Percentiles rank a stretch among this genome's conserved stretches.
Evolutionary conservation across 2,888 invertebrate genomes (phyloP).

Genomic region (Anthophora plumipes): DNA sequence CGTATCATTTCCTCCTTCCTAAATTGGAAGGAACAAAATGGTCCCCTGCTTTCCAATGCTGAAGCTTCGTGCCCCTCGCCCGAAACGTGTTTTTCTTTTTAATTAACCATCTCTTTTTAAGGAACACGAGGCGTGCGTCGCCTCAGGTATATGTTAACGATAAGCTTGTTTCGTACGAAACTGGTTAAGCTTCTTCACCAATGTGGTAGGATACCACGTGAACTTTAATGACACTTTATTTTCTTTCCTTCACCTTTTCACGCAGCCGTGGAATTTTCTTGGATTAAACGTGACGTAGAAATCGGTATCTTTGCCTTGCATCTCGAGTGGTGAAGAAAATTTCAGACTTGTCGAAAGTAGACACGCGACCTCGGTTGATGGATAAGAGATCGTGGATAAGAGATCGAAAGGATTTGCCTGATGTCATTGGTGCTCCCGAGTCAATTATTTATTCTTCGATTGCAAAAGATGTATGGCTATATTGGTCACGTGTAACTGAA

Average conservation of each 20-base stretch:
- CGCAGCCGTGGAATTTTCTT: not conserved
- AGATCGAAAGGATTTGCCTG: constrained; percentile 35
- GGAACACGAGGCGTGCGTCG: not conserved
- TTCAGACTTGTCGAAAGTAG: constrained; percentile 6
- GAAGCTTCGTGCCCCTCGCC: constrained; percentile 5
- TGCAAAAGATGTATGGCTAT: too few relatives aligned
- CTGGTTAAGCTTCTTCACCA: not conserved
- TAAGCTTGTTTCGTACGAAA: not conserved
- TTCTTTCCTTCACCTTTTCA: not conserved
- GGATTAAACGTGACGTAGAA: not conserved
- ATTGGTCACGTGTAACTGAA: too few relatives aligned
- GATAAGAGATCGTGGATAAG: constrained; percentile 22
- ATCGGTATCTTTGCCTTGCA: constrained; percentile 7
- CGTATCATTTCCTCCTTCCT: constrained; percentile 68
- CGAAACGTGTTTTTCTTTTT: constrained; percentile 39
- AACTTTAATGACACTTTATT: too few relatives aligned
- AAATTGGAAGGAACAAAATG: constrained; percentile 75
- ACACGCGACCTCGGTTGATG: constrained; percentile 4
- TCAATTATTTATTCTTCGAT: not conserved
- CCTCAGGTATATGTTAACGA: not conserved
- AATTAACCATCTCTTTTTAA: constrained; percentile 51
- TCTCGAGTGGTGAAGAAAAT: not conserved
- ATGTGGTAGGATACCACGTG: too few relatives aligned
- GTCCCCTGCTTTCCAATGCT: constrained; percentile 48
- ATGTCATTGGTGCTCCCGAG: constrained; percentile 3